Evolutionary conservation across 2,113 vertebrate species (phyloP), one percentile per base, ranked within the genome.

Genomic region (Syngnathus typhle): DNA sequence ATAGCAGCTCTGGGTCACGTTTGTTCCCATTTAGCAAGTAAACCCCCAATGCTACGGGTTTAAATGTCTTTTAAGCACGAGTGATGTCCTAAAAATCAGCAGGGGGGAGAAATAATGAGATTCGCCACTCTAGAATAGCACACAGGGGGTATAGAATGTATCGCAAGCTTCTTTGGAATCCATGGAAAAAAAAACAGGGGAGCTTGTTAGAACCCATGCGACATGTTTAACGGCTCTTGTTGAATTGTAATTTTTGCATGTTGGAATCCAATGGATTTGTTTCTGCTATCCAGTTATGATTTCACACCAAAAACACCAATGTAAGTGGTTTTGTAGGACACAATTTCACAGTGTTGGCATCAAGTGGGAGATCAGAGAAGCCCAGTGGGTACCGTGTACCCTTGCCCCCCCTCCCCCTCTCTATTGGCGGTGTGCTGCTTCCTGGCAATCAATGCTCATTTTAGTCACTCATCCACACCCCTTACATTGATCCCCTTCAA

Each of bases 401-500:
- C 41, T 60, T 51, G 49, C 1, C 74, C 71, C 64, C 52, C 1
- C 74, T 70, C 64, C 9, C 27, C 1, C 74, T 70, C 64, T 6
- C 27, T 9, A 23, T 76, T 81, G 80, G 80, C 81, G 71, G 59
- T 5, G 43, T 67, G 63, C 77, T 41, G 19, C 72, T 71, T 73
- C 60, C 69, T 69, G 66, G 74, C 79, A 84, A 87, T 88, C 77
- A 77, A 73, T 81, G 80, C 71, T 86, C 59, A 83, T 85, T 89
- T 87, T 73, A 79, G 77, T 82, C 73, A 62, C 75, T 87, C 78
- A 69, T 80, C 79, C 75, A 81, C 85, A 81, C 78, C 78, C 74
- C 67, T 70, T 23, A 0, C 78, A 83, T 84, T 80, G 81, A 86
- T 86, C 83, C 63, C 49, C 27, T 73, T 67, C 39, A 16, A 64